Base-by-base conservation (phyloP, 1,140 invertebrate species). In the Gryon sp. region DNA sequence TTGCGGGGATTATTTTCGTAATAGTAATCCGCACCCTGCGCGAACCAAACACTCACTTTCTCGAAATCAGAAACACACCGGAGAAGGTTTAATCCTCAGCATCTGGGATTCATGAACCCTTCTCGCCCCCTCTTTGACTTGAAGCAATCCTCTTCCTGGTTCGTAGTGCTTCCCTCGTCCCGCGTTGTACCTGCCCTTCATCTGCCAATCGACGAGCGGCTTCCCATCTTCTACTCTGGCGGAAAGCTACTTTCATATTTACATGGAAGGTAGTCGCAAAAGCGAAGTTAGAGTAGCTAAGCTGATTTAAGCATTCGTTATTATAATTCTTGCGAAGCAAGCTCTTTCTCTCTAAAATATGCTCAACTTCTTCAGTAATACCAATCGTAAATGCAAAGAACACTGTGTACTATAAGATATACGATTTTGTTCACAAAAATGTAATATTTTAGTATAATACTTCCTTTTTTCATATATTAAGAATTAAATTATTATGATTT, bases 291-390 rank as follows among this genome's bases (percentile, higher is more conserved):
- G 82, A 80, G 80, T 74, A 82, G 83, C 82, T 88, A 87, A 88
- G 87, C 86, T 87, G 87, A 88, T 88, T 88, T 88, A 84, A 87
- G 84, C 85, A 87, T 87, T 87, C 84, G 86, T 87, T 88, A 87
- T 88, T 88, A 88, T 87, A 87, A 88, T 88, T 87, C 86, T 87
- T 79, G 68, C 68, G 63, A 78, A 79, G 76, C 68, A 74, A 60
- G 55, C 78, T 73, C 75, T 80, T 74, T 53, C 69, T 59, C 59
- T 41, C 78, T 78, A 66, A 62, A 80, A 77, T 80, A 73, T 78
- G 75, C 68, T 73, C 8, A 73, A 73, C 69, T 78, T 73, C 69
- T 63, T 63, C 4, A 63, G 60, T 57, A 72, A 68, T 41, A 52
- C 63, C 40, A 52, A 73, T 57, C 62, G 41, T 62, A 50, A 78